Conservation (phyloP, 2,113 vertebrate species). For the Cervus canadensis region DNA sequence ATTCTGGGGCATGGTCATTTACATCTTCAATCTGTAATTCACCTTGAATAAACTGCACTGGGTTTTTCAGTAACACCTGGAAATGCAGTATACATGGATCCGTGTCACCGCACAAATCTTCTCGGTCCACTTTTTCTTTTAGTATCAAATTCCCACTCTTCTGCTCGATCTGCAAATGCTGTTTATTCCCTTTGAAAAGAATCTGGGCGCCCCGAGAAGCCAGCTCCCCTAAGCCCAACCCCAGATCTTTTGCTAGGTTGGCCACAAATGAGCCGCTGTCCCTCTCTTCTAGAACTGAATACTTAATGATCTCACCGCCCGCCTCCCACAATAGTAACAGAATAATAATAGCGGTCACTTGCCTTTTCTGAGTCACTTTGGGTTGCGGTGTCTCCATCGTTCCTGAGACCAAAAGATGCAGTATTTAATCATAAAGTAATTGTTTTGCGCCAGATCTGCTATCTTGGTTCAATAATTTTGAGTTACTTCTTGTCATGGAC, state of each 20-base stretch:
- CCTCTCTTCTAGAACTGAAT: conserved; percentile 79
- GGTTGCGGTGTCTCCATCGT: neutral
- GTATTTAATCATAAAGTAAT: conserved; percentile 4
- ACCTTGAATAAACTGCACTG: conserved; percentile 80
- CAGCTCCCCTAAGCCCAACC: conserved; percentile 80
- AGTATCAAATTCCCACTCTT: conserved; percentile 73
- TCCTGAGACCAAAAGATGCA: neutral
- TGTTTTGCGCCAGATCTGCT: neutral
- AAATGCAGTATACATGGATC: conserved; percentile 74
- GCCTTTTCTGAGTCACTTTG: conserved; percentile 44
- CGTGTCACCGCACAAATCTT: conserved; percentile 78
- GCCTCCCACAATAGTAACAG: conserved; percentile 48
- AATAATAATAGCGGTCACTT: conserved; percentile 59
- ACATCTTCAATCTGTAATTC: conserved; percentile 79
- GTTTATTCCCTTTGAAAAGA: conserved; percentile 75
- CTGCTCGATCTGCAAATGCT: conserved; percentile 52
- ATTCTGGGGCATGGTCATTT: conserved; percentile 84
- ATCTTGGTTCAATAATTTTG: neutral
- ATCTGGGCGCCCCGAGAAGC: conserved; percentile 50
- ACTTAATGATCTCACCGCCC: conserved; percentile 53
- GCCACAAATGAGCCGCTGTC: conserved; percentile 70
- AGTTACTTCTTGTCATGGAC: neutral
- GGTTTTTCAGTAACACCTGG: conserved; percentile 82
- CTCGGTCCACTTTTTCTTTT: conserved; percentile 74
- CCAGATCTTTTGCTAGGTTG: conserved; percentile 79